A percentile compares a stretch with the other conserved stretches of the same genome.
phyloP scores from a whole-genome alignment of 2,888 invertebrate genomes.

The Pheosia gnoma region DNA sequence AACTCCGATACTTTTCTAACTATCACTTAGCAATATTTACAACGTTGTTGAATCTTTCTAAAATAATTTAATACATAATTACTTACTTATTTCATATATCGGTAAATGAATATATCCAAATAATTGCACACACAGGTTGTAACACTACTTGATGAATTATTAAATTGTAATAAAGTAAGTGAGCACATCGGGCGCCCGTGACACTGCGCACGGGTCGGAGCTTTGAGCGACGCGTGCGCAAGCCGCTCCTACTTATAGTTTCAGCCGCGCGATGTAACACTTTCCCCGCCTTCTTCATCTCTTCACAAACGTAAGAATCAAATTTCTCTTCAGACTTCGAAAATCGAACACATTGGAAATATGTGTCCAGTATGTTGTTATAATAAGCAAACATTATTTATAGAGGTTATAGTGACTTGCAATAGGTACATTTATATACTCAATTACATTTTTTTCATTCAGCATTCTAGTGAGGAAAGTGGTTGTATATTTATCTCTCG shows the following conservation, averaged over 20 bases:
- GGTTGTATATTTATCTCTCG: too few species aligned
- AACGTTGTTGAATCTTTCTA: too few species aligned
- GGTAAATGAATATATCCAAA: background rate
- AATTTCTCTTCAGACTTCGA: conserved; percentile 53
- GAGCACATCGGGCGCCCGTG: conserved; percentile 45
- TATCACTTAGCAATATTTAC: too few species aligned
- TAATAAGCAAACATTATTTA: too few species aligned
- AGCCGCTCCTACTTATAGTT: conserved; percentile 74
- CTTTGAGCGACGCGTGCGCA: conserved; percentile 65
- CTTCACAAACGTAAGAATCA: conserved; percentile 41
- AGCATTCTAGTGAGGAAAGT: too few species aligned
- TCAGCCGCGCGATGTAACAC: conserved; percentile 67
- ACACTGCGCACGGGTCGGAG: conserved; percentile 53
- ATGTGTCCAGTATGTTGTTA: background rate
- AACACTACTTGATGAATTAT: conserved; percentile 34
- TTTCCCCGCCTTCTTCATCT: conserved; percentile 75
- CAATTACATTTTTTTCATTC: too few species aligned
- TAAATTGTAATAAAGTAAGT: conserved; percentile 15
- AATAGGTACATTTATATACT: too few species aligned
- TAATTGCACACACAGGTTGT: conserved; percentile 4
- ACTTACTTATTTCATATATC: conserved; percentile 2
- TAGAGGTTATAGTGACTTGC: too few species aligned
- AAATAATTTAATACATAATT: background rate
- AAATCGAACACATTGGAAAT: conserved; percentile 12
- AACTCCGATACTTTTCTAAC: too few species aligned